These are phyloP conservation scores for Pitangus sulphuratus DNA, from an alignment of 2,797 vertebrate genomes.

Conservation along the genomic window DNA sequence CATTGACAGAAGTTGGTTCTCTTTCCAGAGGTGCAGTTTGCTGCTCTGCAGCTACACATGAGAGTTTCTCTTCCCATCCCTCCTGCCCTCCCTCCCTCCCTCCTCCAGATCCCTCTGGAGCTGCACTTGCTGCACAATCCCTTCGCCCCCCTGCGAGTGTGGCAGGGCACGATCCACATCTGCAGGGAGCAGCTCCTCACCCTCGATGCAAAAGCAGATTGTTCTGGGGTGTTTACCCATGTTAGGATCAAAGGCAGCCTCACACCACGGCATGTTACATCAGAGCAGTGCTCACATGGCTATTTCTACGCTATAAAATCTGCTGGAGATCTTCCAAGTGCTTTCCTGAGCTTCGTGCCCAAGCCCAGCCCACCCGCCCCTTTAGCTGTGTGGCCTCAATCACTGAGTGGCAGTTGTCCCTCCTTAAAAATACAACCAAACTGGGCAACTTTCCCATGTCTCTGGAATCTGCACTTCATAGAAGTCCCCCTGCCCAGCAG, in stretches of 20 bases:
- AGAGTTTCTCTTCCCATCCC: not conserved
- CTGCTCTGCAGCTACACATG: not conserved
- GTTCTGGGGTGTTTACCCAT: not conserved
- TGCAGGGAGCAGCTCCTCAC: not conserved
- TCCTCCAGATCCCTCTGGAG: rapidly evolving
- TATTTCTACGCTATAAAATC: not conserved
- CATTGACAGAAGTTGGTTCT: rapidly evolving
- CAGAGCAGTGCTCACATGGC: not conserved
- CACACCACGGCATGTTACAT: not conserved
- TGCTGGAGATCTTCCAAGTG: not conserved
- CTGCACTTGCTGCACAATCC: rapidly evolving
- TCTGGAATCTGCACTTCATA: not conserved
- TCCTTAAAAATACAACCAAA: not conserved
- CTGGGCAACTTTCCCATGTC: rapidly evolving
- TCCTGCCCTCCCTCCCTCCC: not conserved
- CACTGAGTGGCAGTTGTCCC: not conserved
- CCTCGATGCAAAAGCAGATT: not conserved
- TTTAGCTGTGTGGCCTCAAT: not conserved
- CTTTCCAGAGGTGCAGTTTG: rapidly evolving
- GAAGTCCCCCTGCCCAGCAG: not conserved
- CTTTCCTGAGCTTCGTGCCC: not conserved
- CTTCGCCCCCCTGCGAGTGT: not conserved
- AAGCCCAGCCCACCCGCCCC: not conserved
- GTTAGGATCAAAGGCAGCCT: slow-evolving; percentile 20
- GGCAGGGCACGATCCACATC: not conserved